Evolutionary conservation across 2,888 invertebrate genomes (phyloP), one percentile per base, ranked within the genome.

Genomic region (Erebia ligea): DNA sequence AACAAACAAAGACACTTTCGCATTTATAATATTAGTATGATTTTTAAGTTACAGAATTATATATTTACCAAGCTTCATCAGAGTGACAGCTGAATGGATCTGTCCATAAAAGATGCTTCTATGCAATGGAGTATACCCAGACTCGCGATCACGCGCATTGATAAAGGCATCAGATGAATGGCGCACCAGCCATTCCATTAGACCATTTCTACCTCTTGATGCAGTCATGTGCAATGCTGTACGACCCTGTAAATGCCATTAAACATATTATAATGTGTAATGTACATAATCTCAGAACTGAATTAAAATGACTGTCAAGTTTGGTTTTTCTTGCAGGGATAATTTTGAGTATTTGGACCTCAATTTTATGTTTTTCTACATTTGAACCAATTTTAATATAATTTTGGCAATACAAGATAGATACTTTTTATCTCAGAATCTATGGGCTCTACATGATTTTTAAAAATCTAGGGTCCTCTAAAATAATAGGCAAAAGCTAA

Each of bases 61-160:
- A 21, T 21, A 64, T 75, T 78, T 84, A 94, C 96, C 96, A 78
- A 95, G 92, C 78, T 96, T 95, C 77, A 97, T 92, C 2, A 98
- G 90, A 54, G 95, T 87, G 13, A 97, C 95, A 21, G 97, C 96
- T 50, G 95, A 94, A 79, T 96, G 94, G 75, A 98, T 94, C 80
- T 97, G 96, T 0, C 98, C 98, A 87, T 97, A 97, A 85, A 96
- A 97, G 25, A 98, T 90, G 74, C 97, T 96, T 67, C 97, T 91
- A 83, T 98, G 98, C 34, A 98, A 88, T 0, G 98, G 95, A 10
- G 97, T 97, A 86, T 97, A 97, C 0, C 96, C 96, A 0, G 96
- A 96, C 84, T 97, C 97, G 0, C 87, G 81, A 83, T 97, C 97
- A 73, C 94, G 94, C 0, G 92, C 92, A 80, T 96, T 95, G 4